A percentile compares a stretch with the other conserved stretches of the same genome.
Conservation (phyloP, 2,797 vertebrate genomes). For the Darevskia mixta region DNA sequence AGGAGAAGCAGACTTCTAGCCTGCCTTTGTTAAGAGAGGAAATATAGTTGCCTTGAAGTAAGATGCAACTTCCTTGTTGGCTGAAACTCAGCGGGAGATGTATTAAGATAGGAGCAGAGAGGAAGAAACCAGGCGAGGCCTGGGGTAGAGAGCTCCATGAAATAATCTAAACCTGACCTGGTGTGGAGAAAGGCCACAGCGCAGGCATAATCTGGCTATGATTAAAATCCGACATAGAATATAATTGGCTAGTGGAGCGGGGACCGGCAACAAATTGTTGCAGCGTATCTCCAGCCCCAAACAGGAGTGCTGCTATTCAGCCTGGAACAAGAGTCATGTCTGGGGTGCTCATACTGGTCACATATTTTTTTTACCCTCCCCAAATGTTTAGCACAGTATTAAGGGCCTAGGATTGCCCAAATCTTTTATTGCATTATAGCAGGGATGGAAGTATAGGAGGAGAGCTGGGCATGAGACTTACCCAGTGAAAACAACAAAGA, state of each 20-base stretch:
- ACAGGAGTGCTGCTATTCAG: neutral
- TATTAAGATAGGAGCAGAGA: neutral
- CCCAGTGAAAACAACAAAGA: neutral
- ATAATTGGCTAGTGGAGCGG: neutral
- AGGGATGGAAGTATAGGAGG: no score
- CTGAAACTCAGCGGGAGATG: neutral
- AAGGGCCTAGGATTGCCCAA: no score
- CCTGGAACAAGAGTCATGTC: no score
- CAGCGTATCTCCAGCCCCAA: neutral
- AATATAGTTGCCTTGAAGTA: conserved; percentile 37
- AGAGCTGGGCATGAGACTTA: neutral
- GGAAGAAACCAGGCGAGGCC: neutral
- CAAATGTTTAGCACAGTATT: no score
- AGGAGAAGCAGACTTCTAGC: conserved; percentile 22
- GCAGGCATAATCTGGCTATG: neutral
- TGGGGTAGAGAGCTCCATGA: neutral
- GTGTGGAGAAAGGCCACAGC: neutral
- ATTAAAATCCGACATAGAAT: neutral
- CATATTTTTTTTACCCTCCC: no score
- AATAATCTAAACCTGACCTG: neutral
- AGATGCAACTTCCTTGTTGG: conserved; percentile 23
- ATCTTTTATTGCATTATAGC: no score
- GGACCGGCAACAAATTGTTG: no score
- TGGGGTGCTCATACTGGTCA: no score
- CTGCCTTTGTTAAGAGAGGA: conserved; percentile 49